Evolutionary conservation across 2,797 vertebrate species (phyloP).

Genomic region (Saxicola maurus): DNA sequence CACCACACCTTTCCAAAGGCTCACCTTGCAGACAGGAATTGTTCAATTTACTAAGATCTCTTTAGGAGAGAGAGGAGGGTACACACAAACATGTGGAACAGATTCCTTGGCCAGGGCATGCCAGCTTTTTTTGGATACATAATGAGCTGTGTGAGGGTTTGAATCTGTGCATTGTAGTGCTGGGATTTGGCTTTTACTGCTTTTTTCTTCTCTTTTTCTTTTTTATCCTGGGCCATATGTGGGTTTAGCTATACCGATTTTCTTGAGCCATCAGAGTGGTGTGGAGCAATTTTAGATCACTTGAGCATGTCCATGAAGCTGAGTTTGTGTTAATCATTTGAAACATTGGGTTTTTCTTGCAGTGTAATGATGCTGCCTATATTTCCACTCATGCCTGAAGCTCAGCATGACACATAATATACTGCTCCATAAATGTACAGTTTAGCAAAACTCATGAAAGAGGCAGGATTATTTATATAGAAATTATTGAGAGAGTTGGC

Average conservation of each 20-base stretch:
- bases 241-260: neutral
- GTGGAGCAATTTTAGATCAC: neutral
- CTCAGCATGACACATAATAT: neutral
- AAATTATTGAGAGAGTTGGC: neutral
- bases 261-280: neutral
- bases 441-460: neutral
- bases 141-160: neutral
- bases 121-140: neutral
- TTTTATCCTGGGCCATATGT: neutral
- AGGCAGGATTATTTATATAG: neutral
- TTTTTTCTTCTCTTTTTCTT: neutral
- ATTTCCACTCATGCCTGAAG: neutral
- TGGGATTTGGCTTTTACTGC: neutral
- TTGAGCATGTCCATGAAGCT: neutral
- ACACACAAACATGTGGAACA: neutral
- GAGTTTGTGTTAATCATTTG: neutral
- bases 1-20: neutral
- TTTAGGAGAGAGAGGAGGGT: neutral
- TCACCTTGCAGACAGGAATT: neutral
- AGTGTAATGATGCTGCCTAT: accelerated
- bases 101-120: neutral
- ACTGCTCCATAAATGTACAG: neutral
- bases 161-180: neutral
- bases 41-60: neutral
- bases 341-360: neutral